Evolutionary conservation across 2,888 invertebrate species (phyloP).

Genomic region (Amiota mariae): DNA sequence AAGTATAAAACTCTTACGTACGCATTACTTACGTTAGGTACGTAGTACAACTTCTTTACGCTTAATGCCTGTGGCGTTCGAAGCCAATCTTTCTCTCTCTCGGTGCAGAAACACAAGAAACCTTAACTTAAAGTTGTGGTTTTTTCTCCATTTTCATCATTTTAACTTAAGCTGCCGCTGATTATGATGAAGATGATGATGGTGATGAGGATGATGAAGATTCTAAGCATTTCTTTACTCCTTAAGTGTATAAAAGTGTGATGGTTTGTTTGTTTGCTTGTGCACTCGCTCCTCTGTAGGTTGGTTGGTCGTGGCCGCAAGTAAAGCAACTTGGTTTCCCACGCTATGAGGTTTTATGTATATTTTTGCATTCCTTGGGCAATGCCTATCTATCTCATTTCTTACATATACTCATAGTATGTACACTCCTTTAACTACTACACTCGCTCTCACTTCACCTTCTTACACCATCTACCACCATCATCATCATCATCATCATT

Average conservation of each 20-base stretch:
- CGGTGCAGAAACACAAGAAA: background rate
- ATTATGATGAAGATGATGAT: slow-evolving; percentile 24
- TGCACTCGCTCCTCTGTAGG: background rate
- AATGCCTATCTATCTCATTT: slow-evolving; percentile 8
- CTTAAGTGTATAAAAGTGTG: too few relatives aligned
- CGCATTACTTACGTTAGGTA: background rate
- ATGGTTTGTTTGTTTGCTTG: too few relatives aligned
- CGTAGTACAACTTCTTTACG: slow-evolving; percentile 1
- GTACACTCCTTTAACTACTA: slow-evolving; percentile 13
- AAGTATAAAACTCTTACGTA: background rate
- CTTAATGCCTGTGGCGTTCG: slow-evolving; percentile 5
- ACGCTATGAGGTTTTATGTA: slow-evolving; percentile 48
- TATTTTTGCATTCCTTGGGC: slow-evolving; percentile 25
- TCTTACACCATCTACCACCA: background rate
- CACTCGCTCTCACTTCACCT: background rate
- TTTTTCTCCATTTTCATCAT: background rate
- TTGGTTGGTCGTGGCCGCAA: slow-evolving; percentile 12
- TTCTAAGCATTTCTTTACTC: slow-evolving; percentile 36
- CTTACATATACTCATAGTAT: slow-evolving; percentile 2
- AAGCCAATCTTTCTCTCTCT: slow-evolving; percentile 14
- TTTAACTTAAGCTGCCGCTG: slow-evolving; percentile 35
- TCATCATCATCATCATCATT: background rate
- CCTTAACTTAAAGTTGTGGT: background rate
- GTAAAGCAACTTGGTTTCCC: slow-evolving; percentile 51
- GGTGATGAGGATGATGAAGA: background rate